Evolutionary conservation across 2,888 invertebrate species (phyloP).

Genomic region (Argyresthia albistria): DNA sequence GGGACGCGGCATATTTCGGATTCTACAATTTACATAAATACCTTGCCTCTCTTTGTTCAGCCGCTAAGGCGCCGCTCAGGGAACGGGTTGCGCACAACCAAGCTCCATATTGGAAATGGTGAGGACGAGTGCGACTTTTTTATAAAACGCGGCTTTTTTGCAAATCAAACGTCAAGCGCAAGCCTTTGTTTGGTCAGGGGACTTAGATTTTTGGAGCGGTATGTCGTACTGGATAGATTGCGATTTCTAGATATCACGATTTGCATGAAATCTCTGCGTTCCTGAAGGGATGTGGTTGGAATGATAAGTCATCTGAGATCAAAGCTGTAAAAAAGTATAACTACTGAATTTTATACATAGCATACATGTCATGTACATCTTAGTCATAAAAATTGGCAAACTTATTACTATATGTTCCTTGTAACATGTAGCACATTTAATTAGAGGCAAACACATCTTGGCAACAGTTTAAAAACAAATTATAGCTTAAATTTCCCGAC

Average conservation of each 20-base stretch:
- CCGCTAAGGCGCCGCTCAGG: constrained; percentile 58
- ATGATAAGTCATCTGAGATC: too few relatives aligned
- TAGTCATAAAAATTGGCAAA: too few relatives aligned
- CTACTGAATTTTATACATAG: too few relatives aligned
- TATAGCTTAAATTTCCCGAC: background rate
- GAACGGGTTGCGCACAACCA: constrained; percentile 16
- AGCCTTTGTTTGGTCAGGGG: background rate
- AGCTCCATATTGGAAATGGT: constrained; percentile 27
- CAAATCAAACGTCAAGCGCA: constrained; percentile 25
- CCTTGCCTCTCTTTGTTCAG: constrained; percentile 53
- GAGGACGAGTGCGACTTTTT: constrained; percentile 22
- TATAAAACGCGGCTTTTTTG: constrained; percentile 27
- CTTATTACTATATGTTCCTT: too few relatives aligned
- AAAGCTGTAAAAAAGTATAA: too few relatives aligned
- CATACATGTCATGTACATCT: too few relatives aligned
- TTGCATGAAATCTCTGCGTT: too few relatives aligned
- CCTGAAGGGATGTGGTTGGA: too few relatives aligned
- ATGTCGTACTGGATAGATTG: too few relatives aligned
- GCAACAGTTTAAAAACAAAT: background rate
- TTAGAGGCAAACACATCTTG: background rate
- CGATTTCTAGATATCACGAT: too few relatives aligned
- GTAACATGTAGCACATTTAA: too few relatives aligned
- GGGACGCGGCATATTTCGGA: constrained; percentile 57
- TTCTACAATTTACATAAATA: constrained; percentile 67
- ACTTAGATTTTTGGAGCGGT: too few relatives aligned